Evolutionary conservation across 2,113 vertebrate genomes (phyloP).

Genomic region (Balaeniceps rex): DNA sequence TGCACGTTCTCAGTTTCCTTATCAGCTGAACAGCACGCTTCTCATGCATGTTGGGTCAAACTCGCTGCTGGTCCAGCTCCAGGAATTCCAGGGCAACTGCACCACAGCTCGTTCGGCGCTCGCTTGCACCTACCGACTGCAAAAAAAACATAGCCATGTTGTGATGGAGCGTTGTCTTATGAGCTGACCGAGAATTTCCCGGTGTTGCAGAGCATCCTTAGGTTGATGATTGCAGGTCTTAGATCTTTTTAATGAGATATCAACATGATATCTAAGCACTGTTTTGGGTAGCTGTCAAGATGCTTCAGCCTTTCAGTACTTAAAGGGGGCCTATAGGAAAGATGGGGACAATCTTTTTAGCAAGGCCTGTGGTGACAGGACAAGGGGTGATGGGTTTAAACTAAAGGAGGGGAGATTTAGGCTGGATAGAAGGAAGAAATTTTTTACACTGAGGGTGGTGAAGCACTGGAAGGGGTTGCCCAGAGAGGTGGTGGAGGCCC

Average conservation of each 20-base stretch:
- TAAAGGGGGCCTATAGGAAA: too few relatives aligned
- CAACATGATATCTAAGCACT: neutral
- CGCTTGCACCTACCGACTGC: rapidly evolving
- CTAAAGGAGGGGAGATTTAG: too few relatives aligned
- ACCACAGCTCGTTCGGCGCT: rapidly evolving
- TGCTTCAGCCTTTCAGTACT: too few relatives aligned
- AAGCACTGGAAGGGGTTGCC: too few relatives aligned
- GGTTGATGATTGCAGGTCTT: neutral
- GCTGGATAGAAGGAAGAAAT: too few relatives aligned
- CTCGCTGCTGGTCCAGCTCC: conserved; percentile 12
- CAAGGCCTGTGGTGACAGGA: too few relatives aligned
- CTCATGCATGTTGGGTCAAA: neutral
- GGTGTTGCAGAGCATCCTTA: neutral
- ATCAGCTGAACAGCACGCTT: conserved; percentile 17
- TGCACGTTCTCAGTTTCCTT: conserved; percentile 15
- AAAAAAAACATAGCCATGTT: neutral
- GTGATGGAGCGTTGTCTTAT: neutral
- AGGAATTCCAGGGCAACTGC: neutral
- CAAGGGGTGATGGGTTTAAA: too few relatives aligned
- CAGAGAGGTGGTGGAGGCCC: too few relatives aligned
- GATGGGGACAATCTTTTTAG: too few relatives aligned
- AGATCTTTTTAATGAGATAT: neutral
- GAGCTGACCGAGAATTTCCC: rapidly evolving
- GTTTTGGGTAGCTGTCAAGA: neutral
- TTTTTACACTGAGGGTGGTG: too few relatives aligned